These are phyloP conservation scores for Papilio elwesi DNA, from an alignment of 2,888 invertebrate species.

Conservation along the genomic window DNA sequence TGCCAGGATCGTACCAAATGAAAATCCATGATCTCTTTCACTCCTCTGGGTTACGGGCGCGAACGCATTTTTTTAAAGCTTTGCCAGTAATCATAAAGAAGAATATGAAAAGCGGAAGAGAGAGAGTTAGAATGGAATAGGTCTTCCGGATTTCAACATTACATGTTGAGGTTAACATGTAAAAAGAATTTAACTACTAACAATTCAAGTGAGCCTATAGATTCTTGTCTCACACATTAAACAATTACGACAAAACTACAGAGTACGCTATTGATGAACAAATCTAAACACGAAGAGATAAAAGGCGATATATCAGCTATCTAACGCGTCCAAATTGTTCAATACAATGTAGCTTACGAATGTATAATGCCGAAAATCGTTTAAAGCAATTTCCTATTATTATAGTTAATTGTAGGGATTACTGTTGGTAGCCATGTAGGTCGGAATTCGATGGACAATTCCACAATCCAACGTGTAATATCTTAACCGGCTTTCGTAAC, in stretches of 20 bases:
- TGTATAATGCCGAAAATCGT: slow-evolving; percentile 35
- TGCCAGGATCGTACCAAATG: no score
- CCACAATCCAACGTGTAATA: background rate
- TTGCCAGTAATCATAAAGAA: no score
- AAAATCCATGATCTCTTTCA: no score
- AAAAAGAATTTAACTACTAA: no score
- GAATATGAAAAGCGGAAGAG: no score
- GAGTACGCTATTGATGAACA: slow-evolving; percentile 30
- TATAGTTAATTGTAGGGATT: slow-evolving; percentile 65
- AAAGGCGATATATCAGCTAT: slow-evolving; percentile 19
- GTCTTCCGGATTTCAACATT: no score
- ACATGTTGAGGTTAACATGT: no score
- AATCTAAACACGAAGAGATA: slow-evolving; percentile 31
- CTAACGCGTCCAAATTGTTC: slow-evolving; percentile 43
- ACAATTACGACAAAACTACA: slow-evolving; percentile 28
- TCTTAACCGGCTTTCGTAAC: no score
- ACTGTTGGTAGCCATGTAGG: background rate
- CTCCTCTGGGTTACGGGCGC: no score
- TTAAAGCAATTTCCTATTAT: slow-evolving; percentile 63
- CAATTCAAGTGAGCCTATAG: slow-evolving; percentile 6
- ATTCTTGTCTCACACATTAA: slow-evolving; percentile 15
- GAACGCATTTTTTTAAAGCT: no score
- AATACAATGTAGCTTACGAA: slow-evolving; percentile 40
- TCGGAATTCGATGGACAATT: slow-evolving; percentile 1
- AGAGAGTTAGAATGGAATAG: no score